Conservation (phyloP, 2,113 vertebrate genomes). For the Strigops habroptila region DNA sequence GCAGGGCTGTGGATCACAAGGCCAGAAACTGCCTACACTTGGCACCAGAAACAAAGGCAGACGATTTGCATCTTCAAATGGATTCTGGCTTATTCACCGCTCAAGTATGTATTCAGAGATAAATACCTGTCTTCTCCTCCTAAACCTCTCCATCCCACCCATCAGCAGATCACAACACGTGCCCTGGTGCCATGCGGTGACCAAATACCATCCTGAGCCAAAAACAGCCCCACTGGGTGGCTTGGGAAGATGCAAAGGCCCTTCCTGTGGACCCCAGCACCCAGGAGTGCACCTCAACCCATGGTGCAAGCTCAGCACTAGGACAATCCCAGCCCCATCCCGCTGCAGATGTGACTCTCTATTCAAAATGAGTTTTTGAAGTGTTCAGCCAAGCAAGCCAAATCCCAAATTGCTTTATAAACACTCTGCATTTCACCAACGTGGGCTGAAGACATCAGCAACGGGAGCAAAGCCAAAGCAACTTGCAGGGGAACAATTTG, state of each 20-base stretch:
- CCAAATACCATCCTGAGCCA: background rate
- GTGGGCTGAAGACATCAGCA: slow-evolving; percentile 54
- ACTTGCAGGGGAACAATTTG: background rate
- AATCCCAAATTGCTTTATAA: slow-evolving; percentile 70
- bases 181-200: fast-evolving
- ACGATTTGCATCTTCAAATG: background rate
- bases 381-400: slow-evolving; percentile 66
- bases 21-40: background rate
- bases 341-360: slow-evolving; percentile 3
- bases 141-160: background rate
- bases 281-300: background rate
- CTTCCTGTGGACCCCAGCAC: too few relatives aligned
- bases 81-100: background rate
- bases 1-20: background rate
- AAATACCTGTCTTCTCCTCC: background rate
- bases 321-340: background rate
- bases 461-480: slow-evolving; percentile 13
- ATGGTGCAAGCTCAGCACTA: fast-evolving
- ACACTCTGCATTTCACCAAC: slow-evolving; percentile 11
- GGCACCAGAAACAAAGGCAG: background rate
- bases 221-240: fast-evolving
- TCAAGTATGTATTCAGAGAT: background rate
- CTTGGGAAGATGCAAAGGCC: background rate
- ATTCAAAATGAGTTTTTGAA: slow-evolving; percentile 43
- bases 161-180: fast-evolving